Evolutionary conservation across 2,888 invertebrate genomes (phyloP).

Genomic region (Tenthredo notha): DNA sequence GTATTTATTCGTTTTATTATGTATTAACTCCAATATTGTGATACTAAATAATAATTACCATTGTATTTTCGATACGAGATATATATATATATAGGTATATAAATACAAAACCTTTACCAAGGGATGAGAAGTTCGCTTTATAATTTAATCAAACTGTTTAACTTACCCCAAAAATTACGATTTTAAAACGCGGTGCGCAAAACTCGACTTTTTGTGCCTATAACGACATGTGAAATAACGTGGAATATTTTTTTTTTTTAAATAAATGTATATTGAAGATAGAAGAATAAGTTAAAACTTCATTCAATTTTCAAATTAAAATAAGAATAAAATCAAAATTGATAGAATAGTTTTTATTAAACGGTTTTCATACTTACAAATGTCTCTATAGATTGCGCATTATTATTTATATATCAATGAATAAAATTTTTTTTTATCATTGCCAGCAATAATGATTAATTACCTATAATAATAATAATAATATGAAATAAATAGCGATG

Average conservation of each 20-base stretch:
- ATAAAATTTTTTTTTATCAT: slow-evolving; percentile 33
- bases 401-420: background rate
- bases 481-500: background rate
- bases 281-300: too few relatives aligned
- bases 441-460: slow-evolving; percentile 38
- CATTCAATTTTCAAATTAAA: background rate
- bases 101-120: background rate
- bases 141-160: background rate
- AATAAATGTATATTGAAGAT: too few relatives aligned
- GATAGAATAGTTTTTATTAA: slow-evolving; percentile 42
- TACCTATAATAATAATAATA: background rate
- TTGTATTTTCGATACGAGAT: background rate
- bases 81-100: too few relatives aligned
- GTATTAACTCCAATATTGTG: background rate
- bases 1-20: background rate
- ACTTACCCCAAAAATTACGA: background rate
- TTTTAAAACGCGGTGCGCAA: too few relatives aligned
- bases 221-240: background rate
- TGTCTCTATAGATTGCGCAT: background rate
- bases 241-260: too few relatives aligned
- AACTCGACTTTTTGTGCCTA: too few relatives aligned
- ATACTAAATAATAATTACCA: background rate
- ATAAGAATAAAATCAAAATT: background rate
- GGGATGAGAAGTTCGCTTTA: background rate
- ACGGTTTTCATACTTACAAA: slow-evolving; percentile 1